Base-by-base conservation (phyloP, 2,797 vertebrate species). In the Ataeniobius toweri region DNA sequence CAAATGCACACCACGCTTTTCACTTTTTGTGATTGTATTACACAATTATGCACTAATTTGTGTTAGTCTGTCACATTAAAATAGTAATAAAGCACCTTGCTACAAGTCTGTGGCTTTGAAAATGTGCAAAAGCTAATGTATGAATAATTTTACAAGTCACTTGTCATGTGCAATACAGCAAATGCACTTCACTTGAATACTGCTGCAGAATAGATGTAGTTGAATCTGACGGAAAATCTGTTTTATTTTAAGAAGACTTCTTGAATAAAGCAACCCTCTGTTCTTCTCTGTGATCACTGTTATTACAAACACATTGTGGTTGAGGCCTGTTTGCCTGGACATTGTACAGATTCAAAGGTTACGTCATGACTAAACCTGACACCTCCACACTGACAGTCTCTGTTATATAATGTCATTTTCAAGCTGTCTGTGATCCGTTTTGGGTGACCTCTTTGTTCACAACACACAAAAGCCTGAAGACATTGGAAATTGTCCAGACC, bases 391-490 rank as follows among this genome's bases (percentile, higher is more conserved):
- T 51, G 10, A 59, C 10, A 2, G 26, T 44, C 16, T 20, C 51
- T 55, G 76, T 91, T 90, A 83, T 58, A 53, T 80, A 88, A 91
- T 73, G 36, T 78, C 56, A 73, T 84, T 78, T 76, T 81, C 58
- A 48, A 36, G 28, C 71, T 22, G 55, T 78, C 6, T 39, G 20
- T 83, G 50, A 77, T 79, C 75, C 81, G 69, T 76, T 56, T 55
- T 59, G 36, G 48, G 74, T 79, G 65, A 68, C 59, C 44, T 71
- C 31, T 86, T 80, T 76, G 24, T 80, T 74, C 28, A 63, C n/a
- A 61, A 78, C 71, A 77, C 74, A 73, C 13, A 71, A 56, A 81
- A 58, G 36, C 63, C 8, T 9, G 5, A 24, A 73, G 53, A 58
- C n/a, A 13, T 31, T 51, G 73, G 73, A 88, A 79, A 81, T 71